Evolutionary conservation across 2,113 vertebrate species (phyloP).

Genomic region (Scytalopus superciliaris): DNA sequence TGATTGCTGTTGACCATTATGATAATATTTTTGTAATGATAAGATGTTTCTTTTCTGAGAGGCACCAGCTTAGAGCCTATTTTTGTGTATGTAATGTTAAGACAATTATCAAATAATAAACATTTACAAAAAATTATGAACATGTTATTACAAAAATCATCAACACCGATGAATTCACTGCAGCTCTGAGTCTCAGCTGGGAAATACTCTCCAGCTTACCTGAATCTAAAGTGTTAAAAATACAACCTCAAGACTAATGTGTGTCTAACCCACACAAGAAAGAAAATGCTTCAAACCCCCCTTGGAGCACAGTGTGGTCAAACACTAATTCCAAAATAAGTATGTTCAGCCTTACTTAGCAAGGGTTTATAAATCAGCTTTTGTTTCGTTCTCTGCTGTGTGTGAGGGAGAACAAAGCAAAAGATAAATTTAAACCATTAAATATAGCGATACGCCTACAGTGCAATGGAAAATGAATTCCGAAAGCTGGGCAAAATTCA

Average conservation of each 20-base stretch:
- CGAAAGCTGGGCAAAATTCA: constrained; percentile 50
- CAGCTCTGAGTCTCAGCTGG: neutral
- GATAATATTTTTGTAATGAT: neutral
- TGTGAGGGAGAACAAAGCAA: constrained; percentile 43
- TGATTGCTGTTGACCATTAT: neutral
- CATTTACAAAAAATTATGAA: neutral
- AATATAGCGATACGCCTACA: constrained; percentile 11
- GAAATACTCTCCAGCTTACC: neutral
- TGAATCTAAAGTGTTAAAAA: constrained; percentile 54
- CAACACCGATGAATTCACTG: neutral
- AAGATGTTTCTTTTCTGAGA: neutral
- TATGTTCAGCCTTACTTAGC: constrained; percentile 45
- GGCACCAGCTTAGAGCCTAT: neutral
- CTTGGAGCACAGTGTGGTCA: constrained; percentile 32
- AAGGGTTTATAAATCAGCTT: constrained; percentile 55
- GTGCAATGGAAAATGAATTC: constrained; percentile 19
- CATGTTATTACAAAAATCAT: neutral
- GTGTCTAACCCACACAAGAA: constrained; percentile 8
- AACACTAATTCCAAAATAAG: constrained; percentile 61
- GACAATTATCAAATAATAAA: neutral
- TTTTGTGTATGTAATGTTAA: neutral
- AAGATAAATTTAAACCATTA: constrained; percentile 57
- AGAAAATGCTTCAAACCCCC: constrained; percentile 27
- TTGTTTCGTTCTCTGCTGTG: constrained; percentile 30
- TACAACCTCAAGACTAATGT: neutral